These are phyloP conservation scores for Neosilurus hyrtlii DNA, from an alignment of 2,797 vertebrate species.

Conservation along the genomic window DNA sequence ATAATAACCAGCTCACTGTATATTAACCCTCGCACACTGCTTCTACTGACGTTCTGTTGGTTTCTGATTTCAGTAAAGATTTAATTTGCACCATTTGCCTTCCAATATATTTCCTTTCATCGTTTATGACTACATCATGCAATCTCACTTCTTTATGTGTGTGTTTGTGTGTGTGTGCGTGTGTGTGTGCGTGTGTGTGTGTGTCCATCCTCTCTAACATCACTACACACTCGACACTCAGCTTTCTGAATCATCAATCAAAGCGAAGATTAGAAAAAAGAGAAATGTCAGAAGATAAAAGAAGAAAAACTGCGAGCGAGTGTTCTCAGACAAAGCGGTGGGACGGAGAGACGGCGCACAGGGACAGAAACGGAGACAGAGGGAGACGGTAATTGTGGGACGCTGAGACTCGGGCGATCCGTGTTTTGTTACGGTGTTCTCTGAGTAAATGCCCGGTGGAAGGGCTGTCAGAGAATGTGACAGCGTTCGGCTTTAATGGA, in stretches of 20 bases:
- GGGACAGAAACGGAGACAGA: conserved; percentile 15
- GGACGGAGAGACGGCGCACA: not conserved
- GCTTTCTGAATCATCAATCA: conserved; percentile 26
- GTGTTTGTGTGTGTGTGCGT: not conserved
- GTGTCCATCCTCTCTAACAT: not conserved
- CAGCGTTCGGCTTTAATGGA: conserved; percentile 39
- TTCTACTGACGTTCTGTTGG: not conserved
- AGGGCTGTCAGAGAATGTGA: conserved; percentile 42
- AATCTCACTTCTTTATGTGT: not conserved
- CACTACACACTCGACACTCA: not conserved
- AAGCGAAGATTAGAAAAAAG: not conserved
- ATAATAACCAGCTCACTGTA: no score
- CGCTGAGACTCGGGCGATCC: not conserved
- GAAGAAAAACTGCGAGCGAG: not conserved
- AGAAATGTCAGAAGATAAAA: conserved; percentile 3
- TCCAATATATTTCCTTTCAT: not conserved
- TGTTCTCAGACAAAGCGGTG: conserved; percentile 8
- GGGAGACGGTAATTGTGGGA: conserved; percentile 25
- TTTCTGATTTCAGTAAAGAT: not conserved
- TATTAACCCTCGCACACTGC: no score
- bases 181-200: not conserved
- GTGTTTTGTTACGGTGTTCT: conserved; percentile 17
- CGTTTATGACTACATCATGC: not conserved
- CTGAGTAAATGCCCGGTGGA: conserved; percentile 20
- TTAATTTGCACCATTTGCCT: not conserved